Evolutionary conservation across 2,888 invertebrate species (phyloP), one percentile per base, ranked within the genome.

Genomic region (Empis stercorea): DNA sequence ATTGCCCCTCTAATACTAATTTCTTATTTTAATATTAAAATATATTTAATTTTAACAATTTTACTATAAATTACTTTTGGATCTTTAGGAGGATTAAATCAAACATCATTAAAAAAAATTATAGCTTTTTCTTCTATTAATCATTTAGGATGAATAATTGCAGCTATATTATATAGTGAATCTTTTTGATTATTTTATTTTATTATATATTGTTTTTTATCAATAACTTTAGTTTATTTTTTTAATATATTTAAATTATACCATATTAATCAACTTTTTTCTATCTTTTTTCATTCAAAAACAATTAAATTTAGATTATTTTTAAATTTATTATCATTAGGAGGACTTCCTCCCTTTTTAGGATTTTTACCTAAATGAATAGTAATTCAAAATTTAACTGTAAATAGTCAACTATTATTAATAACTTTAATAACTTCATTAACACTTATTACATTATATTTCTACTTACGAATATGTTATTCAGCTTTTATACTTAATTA

Each of bases 361-460:
- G 78, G 78, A 70, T 78, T 79, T 70, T 65, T 76, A 0, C 75
- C 77, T 3, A 78, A 79, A 73, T 77, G 76, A 73, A 58, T 76
- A 57, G 62, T 73, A 49, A 74, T 78, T 62, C 73, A 75, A 68
- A 67, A 62, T 58, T 52, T 76, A 68, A 65, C 73, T 52, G 54
- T 59, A 47, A 71, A 64, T 59, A 66, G 72, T 34, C 64, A 69
- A 60, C 65, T 61, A 56, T 48, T 72, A 49, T 49, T 73, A 63
- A 60, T 66, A 52, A 63, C 71, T 55, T 61, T 73, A 57, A 70
- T 76, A 66, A 61, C 75, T 55, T 61, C 74, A 61, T 62, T 66
- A 61, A 73, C 75, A 41, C 66, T 76, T 71, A 68, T 76, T 59
- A 72, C 72, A 48, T 61, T 76, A 66, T 76, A 67, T 66, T 73